A percentile compares a stretch with the other conserved stretches of the same genome.
Evolutionary conservation across 2,888 invertebrate genomes (phyloP).

Genomic region (Dione juno): DNA sequence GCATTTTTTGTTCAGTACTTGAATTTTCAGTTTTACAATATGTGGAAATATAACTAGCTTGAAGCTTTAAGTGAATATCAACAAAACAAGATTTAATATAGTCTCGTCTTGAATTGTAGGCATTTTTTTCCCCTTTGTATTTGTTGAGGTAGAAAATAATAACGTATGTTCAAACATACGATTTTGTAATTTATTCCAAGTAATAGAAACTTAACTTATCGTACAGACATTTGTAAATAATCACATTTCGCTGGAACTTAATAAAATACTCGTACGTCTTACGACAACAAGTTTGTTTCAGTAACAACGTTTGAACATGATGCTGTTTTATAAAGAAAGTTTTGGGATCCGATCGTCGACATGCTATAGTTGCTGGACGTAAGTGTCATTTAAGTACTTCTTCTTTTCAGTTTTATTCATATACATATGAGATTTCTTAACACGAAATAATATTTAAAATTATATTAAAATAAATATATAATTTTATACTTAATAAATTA

Average conservation of each 20-base stretch:
- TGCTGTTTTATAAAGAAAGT: constrained; percentile 13
- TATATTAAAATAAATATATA: no score
- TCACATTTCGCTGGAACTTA: constrained; percentile 21
- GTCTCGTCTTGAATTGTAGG: no score
- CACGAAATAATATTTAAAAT: no score
- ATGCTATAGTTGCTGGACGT: background rate
- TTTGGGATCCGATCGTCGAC: constrained; percentile 16
- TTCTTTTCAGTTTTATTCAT: background rate
- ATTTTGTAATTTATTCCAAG: constrained; percentile 4
- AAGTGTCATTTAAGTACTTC: background rate
- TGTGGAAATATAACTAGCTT: no score
- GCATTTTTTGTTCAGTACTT: no score
- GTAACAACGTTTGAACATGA: constrained; percentile 15
- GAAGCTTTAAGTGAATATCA: no score
- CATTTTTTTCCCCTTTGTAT: background rate
- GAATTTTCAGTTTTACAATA: no score
- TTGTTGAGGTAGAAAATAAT: background rate
- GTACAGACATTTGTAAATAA: constrained; percentile 2
- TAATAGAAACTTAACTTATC: background rate
- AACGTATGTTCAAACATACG: background rate
- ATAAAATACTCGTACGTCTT: constrained; percentile 16
- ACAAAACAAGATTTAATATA: no score
- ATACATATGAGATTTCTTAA: no score
- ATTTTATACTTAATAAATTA: no score
- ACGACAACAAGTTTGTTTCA: constrained; percentile 15